Evolutionary conservation across 2,888 invertebrate species (phyloP).

Genomic region (Drosophila cracens): DNA sequence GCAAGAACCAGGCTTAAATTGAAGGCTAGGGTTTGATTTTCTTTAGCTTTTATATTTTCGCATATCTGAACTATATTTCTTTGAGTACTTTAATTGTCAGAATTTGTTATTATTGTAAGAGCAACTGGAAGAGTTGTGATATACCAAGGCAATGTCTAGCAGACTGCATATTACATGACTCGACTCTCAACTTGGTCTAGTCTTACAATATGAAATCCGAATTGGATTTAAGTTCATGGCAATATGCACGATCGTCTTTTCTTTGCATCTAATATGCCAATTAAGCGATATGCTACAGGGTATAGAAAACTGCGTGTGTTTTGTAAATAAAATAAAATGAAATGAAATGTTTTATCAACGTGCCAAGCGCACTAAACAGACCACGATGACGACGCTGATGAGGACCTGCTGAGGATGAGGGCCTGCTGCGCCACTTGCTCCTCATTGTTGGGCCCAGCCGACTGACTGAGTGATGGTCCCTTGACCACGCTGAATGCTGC

Average conservation of each 20-base stretch:
- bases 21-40: neutral
- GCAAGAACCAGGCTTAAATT: neutral
- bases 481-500: conserved; percentile 54
- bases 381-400: conserved; percentile 2
- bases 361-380: conserved; percentile 73
- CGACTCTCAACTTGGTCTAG: neutral
- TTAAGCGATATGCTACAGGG: conserved; percentile 1
- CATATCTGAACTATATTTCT: too few relatives aligned
- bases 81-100: neutral
- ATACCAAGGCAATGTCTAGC: too few relatives aligned
- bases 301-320: conserved; percentile 61
- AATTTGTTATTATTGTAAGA: neutral
- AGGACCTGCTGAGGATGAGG: neutral
- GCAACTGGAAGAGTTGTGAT: neutral
- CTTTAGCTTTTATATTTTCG: neutral
- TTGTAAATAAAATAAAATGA: conserved; percentile 74
- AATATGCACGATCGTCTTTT: neutral
- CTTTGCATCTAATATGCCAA: neutral
- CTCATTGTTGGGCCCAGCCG: conserved; percentile 1
- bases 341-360: conserved; percentile 81
- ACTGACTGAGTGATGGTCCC: conserved; percentile 63
- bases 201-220: too few relatives aligned
- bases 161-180: neutral
- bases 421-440: neutral
- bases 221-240: neutral